phyloP scores from a whole-genome alignment of 2,888 invertebrate species.

The Eurytoma adleriae region DNA sequence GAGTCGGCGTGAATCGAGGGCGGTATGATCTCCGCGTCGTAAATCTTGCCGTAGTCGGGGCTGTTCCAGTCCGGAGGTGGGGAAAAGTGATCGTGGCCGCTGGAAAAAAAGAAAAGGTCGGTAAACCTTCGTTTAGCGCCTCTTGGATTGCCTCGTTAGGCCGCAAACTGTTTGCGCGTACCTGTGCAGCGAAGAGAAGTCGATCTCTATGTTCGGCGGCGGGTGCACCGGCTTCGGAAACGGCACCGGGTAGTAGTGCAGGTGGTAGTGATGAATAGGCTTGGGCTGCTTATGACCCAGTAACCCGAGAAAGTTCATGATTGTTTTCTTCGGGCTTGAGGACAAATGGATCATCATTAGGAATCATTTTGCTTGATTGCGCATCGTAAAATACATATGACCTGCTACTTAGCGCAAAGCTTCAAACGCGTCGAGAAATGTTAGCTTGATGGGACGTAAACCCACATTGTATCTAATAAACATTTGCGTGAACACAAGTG shows the following conservation, averaged over 20 bases:
- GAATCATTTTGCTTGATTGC: background rate
- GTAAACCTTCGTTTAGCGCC: background rate
- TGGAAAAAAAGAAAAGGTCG: background rate
- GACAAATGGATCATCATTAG: background rate
- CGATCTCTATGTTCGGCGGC: slow-evolving; percentile 52
- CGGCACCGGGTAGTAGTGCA: slow-evolving; percentile 67
- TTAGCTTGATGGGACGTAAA: no score
- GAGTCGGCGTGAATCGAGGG: background rate
- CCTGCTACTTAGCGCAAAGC: no score
- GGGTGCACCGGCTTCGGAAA: slow-evolving; percentile 54
- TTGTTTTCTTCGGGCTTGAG: slow-evolving; percentile 41
- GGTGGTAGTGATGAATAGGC: slow-evolving; percentile 65
- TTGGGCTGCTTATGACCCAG: slow-evolving; percentile 37
- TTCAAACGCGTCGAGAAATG: no score
- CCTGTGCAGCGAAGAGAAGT: slow-evolving; percentile 49
- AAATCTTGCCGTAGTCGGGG: slow-evolving; percentile 58
- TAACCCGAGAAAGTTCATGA: slow-evolving; percentile 49
- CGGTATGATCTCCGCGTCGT: slow-evolving; percentile 20
- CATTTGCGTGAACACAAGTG: no score
- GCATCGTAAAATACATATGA: no score
- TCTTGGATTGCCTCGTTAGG: background rate
- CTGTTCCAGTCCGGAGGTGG: slow-evolving; percentile 64
- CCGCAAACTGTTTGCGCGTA: background rate
- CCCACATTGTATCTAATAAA: no score
- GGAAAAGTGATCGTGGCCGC: slow-evolving; percentile 54